Conservation (phyloP, 2,113 vertebrate species). For the Marmota monax region DNA sequence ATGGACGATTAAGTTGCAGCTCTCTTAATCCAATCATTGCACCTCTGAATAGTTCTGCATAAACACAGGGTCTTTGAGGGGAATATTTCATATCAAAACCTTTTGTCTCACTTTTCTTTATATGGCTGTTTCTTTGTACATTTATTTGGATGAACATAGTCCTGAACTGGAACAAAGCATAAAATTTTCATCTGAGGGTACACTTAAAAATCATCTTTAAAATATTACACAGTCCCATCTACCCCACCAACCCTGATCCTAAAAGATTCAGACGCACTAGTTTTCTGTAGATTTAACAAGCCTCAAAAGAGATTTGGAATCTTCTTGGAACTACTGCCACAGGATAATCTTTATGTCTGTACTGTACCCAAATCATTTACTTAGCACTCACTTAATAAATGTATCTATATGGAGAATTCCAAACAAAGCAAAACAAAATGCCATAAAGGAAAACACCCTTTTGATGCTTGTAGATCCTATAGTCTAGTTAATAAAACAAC, state of each 20-base stretch:
- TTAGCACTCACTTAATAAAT: background rate
- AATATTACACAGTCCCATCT: background rate
- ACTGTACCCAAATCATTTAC: background rate
- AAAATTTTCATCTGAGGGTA: background rate
- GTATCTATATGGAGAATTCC: background rate
- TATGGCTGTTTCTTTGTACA: background rate
- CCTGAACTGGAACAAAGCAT: background rate
- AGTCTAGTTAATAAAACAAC: background rate
- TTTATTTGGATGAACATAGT: background rate
- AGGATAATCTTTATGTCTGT: background rate
- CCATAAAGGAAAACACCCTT: background rate
- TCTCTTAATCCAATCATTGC: too few species aligned
- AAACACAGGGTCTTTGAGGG: too few species aligned
- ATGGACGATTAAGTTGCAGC: too few species aligned
- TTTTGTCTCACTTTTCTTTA: background rate
- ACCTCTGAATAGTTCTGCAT: too few species aligned
- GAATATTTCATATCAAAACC: too few species aligned
- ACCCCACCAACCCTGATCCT: background rate
- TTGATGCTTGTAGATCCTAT: background rate
- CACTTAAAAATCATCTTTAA: background rate
- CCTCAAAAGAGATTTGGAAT: too few species aligned
- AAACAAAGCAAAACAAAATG: slow-evolving; percentile 13
- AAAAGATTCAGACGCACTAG: background rate
- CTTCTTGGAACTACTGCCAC: too few species aligned
- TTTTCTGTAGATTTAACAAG: background rate